These are phyloP conservation scores for Octodonta nipae DNA, from an alignment of 2,888 invertebrate species.

Conservation along the genomic window DNA sequence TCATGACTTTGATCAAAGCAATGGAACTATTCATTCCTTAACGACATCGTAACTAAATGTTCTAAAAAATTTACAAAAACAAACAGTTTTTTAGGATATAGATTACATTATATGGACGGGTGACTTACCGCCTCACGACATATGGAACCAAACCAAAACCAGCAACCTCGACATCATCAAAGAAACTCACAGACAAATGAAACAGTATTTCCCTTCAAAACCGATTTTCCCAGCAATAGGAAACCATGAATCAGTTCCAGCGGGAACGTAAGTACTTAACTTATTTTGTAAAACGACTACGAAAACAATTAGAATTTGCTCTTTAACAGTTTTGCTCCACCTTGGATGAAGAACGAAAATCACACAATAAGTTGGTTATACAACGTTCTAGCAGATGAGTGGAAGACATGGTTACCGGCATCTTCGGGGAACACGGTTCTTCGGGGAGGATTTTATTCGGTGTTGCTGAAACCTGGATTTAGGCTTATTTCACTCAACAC, in stretches of 20 bases:
- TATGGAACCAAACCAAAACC: slow-evolving; percentile 81
- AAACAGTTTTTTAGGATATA: slow-evolving; percentile 62
- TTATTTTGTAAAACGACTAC: neutral
- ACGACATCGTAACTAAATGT: no score
- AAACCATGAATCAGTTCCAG: slow-evolving; percentile 93
- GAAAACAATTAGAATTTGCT: neutral
- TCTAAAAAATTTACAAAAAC: no score
- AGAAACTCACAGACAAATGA: slow-evolving; percentile 70
- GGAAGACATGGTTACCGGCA: slow-evolving; percentile 81
- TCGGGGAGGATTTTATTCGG: slow-evolving; percentile 82
- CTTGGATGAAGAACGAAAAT: slow-evolving; percentile 66
- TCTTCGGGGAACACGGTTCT: slow-evolving; percentile 67
- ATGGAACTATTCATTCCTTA: no score
- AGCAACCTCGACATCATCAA: slow-evolving; percentile 71
- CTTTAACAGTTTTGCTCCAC: slow-evolving; percentile 65
- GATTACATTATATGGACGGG: slow-evolving; percentile 94
- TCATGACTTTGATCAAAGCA: no score
- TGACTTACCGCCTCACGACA: slow-evolving; percentile 88
- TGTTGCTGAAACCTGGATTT: slow-evolving; percentile 76
- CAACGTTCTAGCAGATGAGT: slow-evolving; percentile 70
- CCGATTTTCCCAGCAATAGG: slow-evolving; percentile 90
- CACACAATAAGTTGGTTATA: slow-evolving; percentile 84
- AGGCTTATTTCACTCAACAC: slow-evolving; percentile 84
- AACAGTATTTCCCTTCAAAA: slow-evolving; percentile 72
- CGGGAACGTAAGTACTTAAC: slow-evolving; percentile 57